phyloP scores from a whole-genome alignment of 2,888 invertebrate genomes.

The Eupsilia transversa region DNA sequence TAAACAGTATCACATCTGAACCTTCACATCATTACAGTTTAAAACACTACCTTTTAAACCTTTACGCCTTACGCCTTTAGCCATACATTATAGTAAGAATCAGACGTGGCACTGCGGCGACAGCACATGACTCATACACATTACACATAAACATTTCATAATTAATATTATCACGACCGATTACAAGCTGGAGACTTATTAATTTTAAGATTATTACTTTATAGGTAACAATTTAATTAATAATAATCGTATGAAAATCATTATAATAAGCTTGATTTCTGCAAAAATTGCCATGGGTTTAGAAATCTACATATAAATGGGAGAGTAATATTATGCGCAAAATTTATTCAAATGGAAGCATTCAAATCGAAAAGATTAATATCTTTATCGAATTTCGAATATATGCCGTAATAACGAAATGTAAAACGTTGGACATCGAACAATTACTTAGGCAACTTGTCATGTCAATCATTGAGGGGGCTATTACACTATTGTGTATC shows the following conservation, averaged over 20 bases:
- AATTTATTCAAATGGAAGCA: slow-evolving; percentile 27
- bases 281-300: slow-evolving; percentile 6
- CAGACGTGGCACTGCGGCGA: slow-evolving; percentile 1
- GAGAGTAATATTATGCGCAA: slow-evolving; percentile 11
- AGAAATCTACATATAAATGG: slow-evolving; percentile 15
- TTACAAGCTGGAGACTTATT: slow-evolving; percentile 20
- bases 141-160: neutral
- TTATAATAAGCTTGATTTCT: slow-evolving; percentile 7
- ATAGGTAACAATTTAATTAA: slow-evolving; percentile 9
- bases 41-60: slow-evolving; percentile 54
- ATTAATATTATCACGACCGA: slow-evolving; percentile 14
- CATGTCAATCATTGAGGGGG: neutral
- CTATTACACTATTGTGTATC: slow-evolving; percentile 4
- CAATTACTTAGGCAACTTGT: neutral
- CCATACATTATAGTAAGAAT: neutral
- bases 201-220: slow-evolving; percentile 28
- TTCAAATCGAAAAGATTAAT: too few relatives aligned
- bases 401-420: slow-evolving; percentile 1
- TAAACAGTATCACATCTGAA: slow-evolving; percentile 8
- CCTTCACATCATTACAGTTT: slow-evolving; percentile 16
- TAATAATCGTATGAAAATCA: slow-evolving; percentile 6
- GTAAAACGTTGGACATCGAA: slow-evolving; percentile 8
- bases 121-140: slow-evolving; percentile 8
- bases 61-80: too few relatives aligned
- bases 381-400: slow-evolving; percentile 7